phyloP scores from a whole-genome alignment of 2,113 vertebrate species.

The Hucho hucho region DNA sequence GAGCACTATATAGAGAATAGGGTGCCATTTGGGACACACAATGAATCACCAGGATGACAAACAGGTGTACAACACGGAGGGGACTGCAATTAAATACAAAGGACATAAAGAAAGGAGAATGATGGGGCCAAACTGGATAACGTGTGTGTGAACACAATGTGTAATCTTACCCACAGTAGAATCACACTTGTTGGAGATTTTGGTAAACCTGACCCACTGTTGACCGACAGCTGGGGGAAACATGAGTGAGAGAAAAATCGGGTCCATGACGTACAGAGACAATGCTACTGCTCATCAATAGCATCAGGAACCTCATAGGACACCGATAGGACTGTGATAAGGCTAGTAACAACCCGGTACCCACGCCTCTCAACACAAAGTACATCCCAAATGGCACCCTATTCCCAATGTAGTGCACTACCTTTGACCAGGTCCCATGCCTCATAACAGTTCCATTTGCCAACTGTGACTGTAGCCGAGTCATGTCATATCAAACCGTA shows the following conservation, averaged over 20 bases:
- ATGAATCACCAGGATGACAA: too few species aligned
- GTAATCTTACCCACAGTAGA: neutral
- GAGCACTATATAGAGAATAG: too few species aligned
- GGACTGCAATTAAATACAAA: too few species aligned
- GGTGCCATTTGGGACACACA: too few species aligned
- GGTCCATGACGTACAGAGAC: neutral
- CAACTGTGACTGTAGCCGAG: too few species aligned
- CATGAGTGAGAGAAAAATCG: neutral
- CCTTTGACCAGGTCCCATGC: neutral
- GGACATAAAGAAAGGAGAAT: too few species aligned
- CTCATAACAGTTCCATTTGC: neutral
- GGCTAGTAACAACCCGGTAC: neutral
- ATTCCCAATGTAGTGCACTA: neutral
- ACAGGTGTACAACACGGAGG: neutral
- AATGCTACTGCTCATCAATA: neutral
- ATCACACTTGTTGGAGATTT: neutral
- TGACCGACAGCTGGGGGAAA: neutral
- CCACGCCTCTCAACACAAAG: neutral
- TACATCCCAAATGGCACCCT: neutral
- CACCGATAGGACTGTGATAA: conserved; percentile 14
- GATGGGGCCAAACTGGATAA: neutral
- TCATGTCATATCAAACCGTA: too few species aligned
- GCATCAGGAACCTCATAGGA: conserved; percentile 14
- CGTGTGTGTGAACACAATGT: neutral
- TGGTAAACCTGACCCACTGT: neutral